phyloP scores from a whole-genome alignment of 1,140 invertebrate species.

The Varroa destructor region DNA sequence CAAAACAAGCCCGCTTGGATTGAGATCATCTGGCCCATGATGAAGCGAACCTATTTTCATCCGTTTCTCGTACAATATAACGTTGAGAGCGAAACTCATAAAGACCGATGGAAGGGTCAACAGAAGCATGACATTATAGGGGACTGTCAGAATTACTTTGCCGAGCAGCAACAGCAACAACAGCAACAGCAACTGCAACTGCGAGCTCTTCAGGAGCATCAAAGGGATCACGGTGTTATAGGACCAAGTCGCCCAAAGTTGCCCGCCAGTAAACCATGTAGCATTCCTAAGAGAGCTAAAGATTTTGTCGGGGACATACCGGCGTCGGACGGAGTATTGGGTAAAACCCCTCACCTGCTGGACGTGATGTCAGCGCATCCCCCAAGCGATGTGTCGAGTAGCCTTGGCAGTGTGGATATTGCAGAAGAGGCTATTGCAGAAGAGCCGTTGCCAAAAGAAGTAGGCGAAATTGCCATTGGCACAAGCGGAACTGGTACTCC shows the following conservation, averaged over 20 bases:
- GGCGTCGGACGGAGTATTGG: slow-evolving; percentile 9
- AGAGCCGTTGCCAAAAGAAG: background rate
- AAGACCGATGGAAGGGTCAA: slow-evolving; percentile 24
- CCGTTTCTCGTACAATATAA: slow-evolving; percentile 21
- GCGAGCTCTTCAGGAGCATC: background rate
- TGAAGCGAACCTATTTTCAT: slow-evolving; percentile 25
- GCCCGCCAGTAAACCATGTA: slow-evolving; percentile 18
- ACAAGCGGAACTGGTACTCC: background rate
- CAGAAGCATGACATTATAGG: slow-evolving; percentile 25
- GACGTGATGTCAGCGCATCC: slow-evolving; percentile 21
- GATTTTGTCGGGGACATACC: slow-evolving; percentile 1
- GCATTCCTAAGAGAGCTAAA: slow-evolving; percentile 5
- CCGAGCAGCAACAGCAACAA: slow-evolving; percentile 2
- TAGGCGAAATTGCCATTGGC: background rate
- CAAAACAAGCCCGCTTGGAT: slow-evolving; percentile 44
- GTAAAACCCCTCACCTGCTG: slow-evolving; percentile 10
- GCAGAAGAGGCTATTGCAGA: slow-evolving; percentile 13
- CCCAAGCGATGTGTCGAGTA: slow-evolving; percentile 21
- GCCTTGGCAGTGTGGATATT: slow-evolving; percentile 21
- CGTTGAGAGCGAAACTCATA: slow-evolving; percentile 16
- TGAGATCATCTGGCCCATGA: slow-evolving; percentile 29
- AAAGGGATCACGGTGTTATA: too few relatives aligned
- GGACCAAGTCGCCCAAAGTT: background rate
- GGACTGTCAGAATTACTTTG: slow-evolving; percentile 27
- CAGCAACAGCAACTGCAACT: slow-evolving; percentile 1